Conservation (phyloP, 1,140 invertebrate species). For the Leptestheria dahalacensis region DNA sequence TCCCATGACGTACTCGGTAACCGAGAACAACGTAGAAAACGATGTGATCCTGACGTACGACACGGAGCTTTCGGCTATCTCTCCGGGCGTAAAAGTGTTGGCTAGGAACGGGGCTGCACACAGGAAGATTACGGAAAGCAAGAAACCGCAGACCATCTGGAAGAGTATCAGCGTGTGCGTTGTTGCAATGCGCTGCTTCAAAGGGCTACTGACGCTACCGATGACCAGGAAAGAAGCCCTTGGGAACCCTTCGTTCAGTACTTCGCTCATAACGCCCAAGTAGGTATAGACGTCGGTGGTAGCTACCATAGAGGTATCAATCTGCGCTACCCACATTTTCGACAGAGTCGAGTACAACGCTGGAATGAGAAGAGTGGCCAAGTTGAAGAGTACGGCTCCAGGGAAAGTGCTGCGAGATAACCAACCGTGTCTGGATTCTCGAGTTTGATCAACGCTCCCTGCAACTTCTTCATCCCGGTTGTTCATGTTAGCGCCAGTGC, state of each 20-base stretch:
- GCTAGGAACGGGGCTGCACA: neutral
- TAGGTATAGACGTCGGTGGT: slow-evolving; percentile 13
- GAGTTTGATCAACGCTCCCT: no score
- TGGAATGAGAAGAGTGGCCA: neutral
- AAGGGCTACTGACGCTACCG: neutral
- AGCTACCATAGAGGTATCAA: neutral
- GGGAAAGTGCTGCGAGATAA: neutral
- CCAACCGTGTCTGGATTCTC: no score
- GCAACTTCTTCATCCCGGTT: no score
- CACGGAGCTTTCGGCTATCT: neutral
- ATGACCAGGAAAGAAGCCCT: slow-evolving; percentile 5
- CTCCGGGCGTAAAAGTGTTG: slow-evolving; percentile 2
- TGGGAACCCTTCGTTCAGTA: slow-evolving; percentile 7
- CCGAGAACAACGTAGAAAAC: slow-evolving; percentile 10
- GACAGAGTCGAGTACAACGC: slow-evolving; percentile 9
- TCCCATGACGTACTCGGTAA: neutral
- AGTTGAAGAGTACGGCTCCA: slow-evolving; percentile 11
- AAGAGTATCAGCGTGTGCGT: neutral
- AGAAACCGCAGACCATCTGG: neutral
- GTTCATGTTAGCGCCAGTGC: no score
- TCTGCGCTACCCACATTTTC: slow-evolving; percentile 7
- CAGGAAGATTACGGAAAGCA: slow-evolving; percentile 1
- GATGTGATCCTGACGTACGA: slow-evolving; percentile 7
- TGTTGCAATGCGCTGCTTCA: neutral
- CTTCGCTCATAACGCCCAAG: slow-evolving; percentile 7